phyloP scores from a whole-genome alignment of 2,113 vertebrate genomes.

The Hippocampus comes region DNA sequence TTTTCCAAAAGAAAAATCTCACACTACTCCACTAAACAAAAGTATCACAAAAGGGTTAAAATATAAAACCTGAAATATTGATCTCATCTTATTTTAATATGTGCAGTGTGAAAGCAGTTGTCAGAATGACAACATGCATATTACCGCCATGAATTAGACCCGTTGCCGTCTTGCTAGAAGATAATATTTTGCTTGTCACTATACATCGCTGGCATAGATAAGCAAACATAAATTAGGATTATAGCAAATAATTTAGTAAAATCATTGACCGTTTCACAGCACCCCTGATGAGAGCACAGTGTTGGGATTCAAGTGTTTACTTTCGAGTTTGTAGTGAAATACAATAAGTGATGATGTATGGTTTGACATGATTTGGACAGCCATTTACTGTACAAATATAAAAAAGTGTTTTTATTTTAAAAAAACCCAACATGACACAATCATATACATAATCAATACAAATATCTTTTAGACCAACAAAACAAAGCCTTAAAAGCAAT shows the following conservation, averaged over 20 bases:
- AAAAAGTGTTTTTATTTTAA: neutral
- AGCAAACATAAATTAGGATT: neutral
- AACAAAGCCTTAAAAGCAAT: neutral
- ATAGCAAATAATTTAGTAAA: neutral
- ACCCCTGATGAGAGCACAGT: neutral
- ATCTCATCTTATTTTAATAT: neutral
- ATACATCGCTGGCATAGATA: neutral
- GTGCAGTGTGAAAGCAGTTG: neutral
- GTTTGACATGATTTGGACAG: neutral
- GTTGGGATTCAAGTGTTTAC: no score
- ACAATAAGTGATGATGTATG: neutral
- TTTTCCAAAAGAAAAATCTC: neutral
- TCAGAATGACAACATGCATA: neutral
- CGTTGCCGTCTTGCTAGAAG: neutral
- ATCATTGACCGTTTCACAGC: neutral
- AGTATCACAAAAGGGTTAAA: neutral
- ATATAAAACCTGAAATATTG: no score
- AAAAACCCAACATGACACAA: neutral
- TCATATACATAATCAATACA: neutral
- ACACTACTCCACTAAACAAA: neutral
- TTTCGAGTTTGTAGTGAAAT: neutral
- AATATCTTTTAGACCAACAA: neutral
- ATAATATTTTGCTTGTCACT: neutral
- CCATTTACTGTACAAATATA: neutral
- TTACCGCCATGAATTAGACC: neutral